Percentiles rank a stretch among this genome's conserved stretches.
phyloP scores from a whole-genome alignment of 2,113 vertebrate genomes.

The Barnardius zonarius region DNA sequence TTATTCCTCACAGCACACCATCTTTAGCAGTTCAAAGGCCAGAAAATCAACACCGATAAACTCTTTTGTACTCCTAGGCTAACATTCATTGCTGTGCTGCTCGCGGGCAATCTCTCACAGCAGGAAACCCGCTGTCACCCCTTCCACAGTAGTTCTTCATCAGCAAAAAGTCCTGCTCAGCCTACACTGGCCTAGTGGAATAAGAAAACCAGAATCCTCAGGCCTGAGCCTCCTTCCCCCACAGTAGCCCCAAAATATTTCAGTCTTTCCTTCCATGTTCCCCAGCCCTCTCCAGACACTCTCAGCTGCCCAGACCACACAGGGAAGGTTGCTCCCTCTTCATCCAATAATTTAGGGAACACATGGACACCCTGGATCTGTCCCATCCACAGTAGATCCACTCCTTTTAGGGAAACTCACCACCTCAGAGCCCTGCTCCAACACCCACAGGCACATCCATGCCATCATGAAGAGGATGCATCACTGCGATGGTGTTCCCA shows the following conservation, averaged over 20 bases:
- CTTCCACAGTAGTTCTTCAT: not conserved
- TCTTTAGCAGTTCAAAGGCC: conserved; percentile 43
- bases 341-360: not conserved
- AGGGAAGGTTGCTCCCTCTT: not conserved
- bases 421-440: not conserved
- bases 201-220: not conserved
- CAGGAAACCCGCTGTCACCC: not conserved
- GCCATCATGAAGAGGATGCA: accelerated
- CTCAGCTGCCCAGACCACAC: not conserved
- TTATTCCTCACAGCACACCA: not conserved
- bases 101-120: not conserved
- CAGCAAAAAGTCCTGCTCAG: not conserved
- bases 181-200: not conserved
- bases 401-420: not conserved
- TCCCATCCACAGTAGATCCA: accelerated
- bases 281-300: not conserved
- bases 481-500: accelerated
- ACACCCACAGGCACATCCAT: accelerated
- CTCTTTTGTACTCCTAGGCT: not conserved
- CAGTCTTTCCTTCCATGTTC: not conserved
- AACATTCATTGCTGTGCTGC: not conserved
- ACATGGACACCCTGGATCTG: not conserved
- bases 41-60: conserved; percentile 34
- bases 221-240: not conserved
- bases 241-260: not conserved